These are phyloP conservation scores for Anniella stebbinsi DNA, from an alignment of 2,797 vertebrate genomes.

Conservation along the genomic window DNA sequence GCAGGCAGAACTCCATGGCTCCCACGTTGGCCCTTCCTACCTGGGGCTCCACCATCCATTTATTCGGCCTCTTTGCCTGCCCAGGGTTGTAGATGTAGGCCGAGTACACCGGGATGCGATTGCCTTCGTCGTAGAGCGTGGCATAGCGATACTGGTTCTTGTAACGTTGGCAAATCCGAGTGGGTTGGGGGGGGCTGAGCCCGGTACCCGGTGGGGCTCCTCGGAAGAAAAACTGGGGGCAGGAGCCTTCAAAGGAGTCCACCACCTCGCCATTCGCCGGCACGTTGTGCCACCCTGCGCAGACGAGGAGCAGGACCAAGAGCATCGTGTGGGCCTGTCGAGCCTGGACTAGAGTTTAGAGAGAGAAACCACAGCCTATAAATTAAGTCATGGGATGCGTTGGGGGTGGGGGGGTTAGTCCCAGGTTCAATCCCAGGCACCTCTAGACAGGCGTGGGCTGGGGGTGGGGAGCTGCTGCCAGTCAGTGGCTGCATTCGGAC, in stretches of 20 bases:
- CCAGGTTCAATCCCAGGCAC: too few species aligned
- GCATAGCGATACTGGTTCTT: conserved; percentile 65
- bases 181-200: background rate
- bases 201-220: conserved; percentile 36
- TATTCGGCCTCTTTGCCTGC: background rate
- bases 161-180: conserved; percentile 67
- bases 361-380: background rate
- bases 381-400: too few species aligned
- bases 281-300: conserved; percentile 24
- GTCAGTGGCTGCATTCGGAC: too few species aligned
- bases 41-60: conserved; percentile 52
- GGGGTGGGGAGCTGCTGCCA: background rate
- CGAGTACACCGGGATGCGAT: conserved; percentile 42
- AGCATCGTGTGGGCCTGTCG: conserved; percentile 19
- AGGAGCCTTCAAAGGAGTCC: conserved; percentile 46
- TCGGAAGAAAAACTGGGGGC: conserved; percentile 65
- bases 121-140: conserved; percentile 55
- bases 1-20: background rate
- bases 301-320: conserved; percentile 33
- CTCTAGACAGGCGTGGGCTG: too few species aligned
- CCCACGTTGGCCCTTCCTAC: conserved; percentile 22
- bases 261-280: conserved; percentile 50
- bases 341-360: background rate
- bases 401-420: too few species aligned
- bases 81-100: conserved; percentile 51